Percentiles rank a stretch among this genome's conserved stretches.
Evolutionary conservation across 2,113 vertebrate genomes (phyloP).

Genomic region (Oreotrochilus melanogaster): DNA sequence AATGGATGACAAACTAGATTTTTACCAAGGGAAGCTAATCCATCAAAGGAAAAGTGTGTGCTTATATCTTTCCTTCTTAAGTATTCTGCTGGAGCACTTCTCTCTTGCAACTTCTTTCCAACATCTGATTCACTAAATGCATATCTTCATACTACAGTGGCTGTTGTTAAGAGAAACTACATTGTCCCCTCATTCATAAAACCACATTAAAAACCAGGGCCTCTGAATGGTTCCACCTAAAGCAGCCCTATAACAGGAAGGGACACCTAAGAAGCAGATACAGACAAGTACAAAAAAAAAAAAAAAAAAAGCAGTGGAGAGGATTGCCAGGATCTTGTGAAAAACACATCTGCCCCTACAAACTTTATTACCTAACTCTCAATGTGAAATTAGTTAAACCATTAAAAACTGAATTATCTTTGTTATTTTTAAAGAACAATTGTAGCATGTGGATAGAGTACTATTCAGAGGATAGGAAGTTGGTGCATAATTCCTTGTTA

Average conservation of each 20-base stretch:
- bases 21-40: background rate
- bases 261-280: background rate
- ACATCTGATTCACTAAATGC: background rate
- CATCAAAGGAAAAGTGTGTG: background rate
- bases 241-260: background rate
- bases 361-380: background rate
- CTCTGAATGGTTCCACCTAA: background rate
- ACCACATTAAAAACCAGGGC: background rate
- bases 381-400: background rate
- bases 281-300: background rate
- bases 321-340: background rate
- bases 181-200: background rate
- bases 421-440: background rate
- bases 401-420: background rate
- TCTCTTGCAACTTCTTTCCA: background rate
- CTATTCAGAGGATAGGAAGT: background rate
- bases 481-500: background rate
- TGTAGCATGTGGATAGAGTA: fast-evolving
- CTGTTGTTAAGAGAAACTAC: background rate
- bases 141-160: background rate
- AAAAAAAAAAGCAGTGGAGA: background rate
- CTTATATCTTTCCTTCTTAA: background rate
- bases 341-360: background rate
- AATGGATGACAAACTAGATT: background rate
- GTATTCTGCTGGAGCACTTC: background rate